Evolutionary conservation across 2,797 vertebrate genomes (phyloP).

Genomic region (Basileuterus tristriatus): DNA sequence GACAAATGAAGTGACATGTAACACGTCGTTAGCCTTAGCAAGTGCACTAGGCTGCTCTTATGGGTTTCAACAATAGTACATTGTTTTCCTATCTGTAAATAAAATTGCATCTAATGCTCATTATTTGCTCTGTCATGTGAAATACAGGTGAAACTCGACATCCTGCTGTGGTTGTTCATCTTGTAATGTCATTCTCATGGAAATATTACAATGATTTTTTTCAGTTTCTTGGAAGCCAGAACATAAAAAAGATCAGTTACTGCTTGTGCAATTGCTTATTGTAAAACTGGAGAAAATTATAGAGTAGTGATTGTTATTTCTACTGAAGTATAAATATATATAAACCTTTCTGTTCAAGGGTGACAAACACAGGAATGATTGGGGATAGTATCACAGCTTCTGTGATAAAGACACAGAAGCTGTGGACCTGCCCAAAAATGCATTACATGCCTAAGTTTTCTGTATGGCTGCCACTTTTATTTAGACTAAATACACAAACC

Average conservation of each 20-base stretch:
- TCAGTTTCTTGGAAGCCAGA: background rate
- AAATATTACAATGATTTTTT: background rate
- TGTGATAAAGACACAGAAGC: background rate
- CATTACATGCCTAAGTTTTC: background rate
- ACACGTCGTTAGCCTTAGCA: background rate
- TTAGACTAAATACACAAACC: background rate
- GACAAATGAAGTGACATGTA: background rate
- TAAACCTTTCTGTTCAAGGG: background rate
- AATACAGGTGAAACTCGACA: background rate
- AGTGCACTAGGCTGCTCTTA: background rate
- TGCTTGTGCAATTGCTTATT: background rate
- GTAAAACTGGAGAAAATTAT: background rate
- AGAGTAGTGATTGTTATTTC: background rate
- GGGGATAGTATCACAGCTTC: fast-evolving
- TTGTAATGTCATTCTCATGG: background rate
- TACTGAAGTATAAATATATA: background rate
- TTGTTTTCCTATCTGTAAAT: background rate
- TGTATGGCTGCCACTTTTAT: background rate
- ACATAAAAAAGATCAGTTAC: background rate
- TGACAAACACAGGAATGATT: background rate
- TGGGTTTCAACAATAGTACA: fast-evolving
- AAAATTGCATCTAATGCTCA: fast-evolving
- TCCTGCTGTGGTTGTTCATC: background rate
- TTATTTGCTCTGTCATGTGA: background rate
- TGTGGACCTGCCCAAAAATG: background rate